These are phyloP conservation scores for Amiota minor DNA, from an alignment of 2,888 invertebrate genomes.

Conservation along the genomic window DNA sequence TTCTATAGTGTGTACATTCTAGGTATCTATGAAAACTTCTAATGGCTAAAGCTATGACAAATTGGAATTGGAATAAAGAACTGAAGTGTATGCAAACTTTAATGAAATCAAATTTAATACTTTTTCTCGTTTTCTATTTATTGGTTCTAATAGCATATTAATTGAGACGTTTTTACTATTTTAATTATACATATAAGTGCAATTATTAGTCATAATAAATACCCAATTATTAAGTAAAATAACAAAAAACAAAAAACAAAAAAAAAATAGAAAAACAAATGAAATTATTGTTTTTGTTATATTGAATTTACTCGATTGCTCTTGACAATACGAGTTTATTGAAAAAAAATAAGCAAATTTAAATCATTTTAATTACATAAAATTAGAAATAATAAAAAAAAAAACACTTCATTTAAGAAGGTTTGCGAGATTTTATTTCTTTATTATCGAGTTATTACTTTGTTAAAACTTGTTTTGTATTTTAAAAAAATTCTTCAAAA, in stretches of 20 bases:
- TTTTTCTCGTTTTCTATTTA: no score
- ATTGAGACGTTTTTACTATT: conserved; percentile 64
- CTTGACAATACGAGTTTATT: neutral
- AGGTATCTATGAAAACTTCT: no score
- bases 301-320: conserved; percentile 45
- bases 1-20: no score
- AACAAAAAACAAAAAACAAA: conserved; percentile 8
- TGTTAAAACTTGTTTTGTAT: no score
- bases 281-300: conserved; percentile 30
- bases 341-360: neutral
- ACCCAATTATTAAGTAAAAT: conserved; percentile 2
- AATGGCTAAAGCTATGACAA: no score
- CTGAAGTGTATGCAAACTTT: no score
- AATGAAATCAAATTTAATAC: no score
- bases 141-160: conserved; percentile 53
- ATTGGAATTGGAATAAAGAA: no score
- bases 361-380: neutral
- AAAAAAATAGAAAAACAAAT: no score
- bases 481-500: no score
- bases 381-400: neutral
- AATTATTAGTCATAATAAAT: conserved; percentile 61
- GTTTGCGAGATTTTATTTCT: no score
- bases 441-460: no score
- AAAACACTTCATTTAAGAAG: neutral
- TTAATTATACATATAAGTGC: conserved; percentile 64